Base-by-base conservation (phyloP, 2,113 vertebrate genomes). In the Engystomops pustulosus region DNA sequence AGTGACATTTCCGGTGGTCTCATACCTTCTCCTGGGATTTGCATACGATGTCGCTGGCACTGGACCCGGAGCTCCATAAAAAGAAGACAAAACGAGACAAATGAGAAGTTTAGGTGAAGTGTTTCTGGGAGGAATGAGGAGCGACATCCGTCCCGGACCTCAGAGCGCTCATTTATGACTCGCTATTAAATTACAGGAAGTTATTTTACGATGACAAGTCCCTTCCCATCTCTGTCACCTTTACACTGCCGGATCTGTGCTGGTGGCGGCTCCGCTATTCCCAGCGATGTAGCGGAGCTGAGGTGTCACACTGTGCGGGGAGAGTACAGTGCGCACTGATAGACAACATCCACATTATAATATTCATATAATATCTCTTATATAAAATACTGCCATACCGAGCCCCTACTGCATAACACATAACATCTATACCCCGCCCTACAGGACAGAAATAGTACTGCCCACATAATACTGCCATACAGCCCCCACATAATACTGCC, bases 131-230 rank as follows among this genome's bases (percentile, higher is more conserved):
- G n/a, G 47, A 11, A 30, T 17, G 41, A 45, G 23, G 12, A 23
- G n/a, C n/a, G 67, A 36, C 38, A 36, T 70, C 30, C 12, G 6
- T 27, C 1, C 38, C 1, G 70, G n/a, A 7, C 38, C 10, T 45
- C 44, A 8, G 11, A 18, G 15, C 47, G 70, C 23, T 45, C 70
- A 72, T 72, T 47, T 72, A 1, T 27, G 70, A 45, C 3, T 23
- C 4, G 4, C 70, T 72, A 45, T 45, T 72, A 72, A 72, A 72
- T 47, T 47, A 17, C 12, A 49, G 45, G 44, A 32, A 11, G 70
- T 8, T 47, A 74, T 49, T 74, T 30, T 30, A 74, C 14, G 44
- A 74, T 74, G 70, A 49, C 70, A 25, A 25, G 2, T 74, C 23
- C 70, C 27, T 17, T 25, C 14, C 27, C 8, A 49, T 47, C 49